phyloP scores from a whole-genome alignment of 2,888 invertebrate genomes.

The Xestia rhomboidea region DNA sequence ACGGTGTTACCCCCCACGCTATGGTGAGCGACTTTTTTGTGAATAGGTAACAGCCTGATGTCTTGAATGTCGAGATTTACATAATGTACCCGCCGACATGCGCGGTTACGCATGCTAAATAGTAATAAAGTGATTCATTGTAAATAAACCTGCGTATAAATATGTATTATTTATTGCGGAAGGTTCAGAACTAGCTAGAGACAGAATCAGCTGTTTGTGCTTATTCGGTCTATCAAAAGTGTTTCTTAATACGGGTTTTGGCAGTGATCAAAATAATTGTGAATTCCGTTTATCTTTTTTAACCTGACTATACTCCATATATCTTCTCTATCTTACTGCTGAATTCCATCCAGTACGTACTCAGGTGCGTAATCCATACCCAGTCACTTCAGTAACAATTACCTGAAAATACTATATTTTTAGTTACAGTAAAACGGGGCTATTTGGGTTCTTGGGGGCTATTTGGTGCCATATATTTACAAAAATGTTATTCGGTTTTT shows the following conservation, averaged over 20 bases:
- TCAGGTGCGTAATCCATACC: neutral
- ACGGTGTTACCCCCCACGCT: conserved; percentile 50
- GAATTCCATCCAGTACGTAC: neutral
- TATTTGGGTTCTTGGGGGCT: too few species aligned
- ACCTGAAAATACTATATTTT: neutral
- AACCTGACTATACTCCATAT: neutral
- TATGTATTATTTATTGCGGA: conserved; percentile 16
- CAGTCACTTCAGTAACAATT: neutral
- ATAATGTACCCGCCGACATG: conserved; percentile 36
- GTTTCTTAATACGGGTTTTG: neutral
- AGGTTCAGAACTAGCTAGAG: conserved; percentile 10
- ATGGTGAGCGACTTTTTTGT: conserved; percentile 23
- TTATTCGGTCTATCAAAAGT: neutral
- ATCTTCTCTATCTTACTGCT: neutral
- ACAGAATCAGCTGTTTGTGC: neutral
- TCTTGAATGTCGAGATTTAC: conserved; percentile 33
- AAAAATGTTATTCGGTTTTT: too few species aligned
- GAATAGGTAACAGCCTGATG: conserved; percentile 35
- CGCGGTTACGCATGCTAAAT: conserved; percentile 42
- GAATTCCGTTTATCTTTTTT: neutral
- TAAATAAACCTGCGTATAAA: conserved; percentile 15
- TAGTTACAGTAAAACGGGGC: too few species aligned
- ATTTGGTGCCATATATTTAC: too few species aligned
- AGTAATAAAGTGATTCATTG: conserved; percentile 45
- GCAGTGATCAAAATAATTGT: neutral